Evolutionary conservation across 2,888 invertebrate species (phyloP), one percentile per base, ranked within the genome.

Genomic region (Megaustenia siamemsis): DNA sequence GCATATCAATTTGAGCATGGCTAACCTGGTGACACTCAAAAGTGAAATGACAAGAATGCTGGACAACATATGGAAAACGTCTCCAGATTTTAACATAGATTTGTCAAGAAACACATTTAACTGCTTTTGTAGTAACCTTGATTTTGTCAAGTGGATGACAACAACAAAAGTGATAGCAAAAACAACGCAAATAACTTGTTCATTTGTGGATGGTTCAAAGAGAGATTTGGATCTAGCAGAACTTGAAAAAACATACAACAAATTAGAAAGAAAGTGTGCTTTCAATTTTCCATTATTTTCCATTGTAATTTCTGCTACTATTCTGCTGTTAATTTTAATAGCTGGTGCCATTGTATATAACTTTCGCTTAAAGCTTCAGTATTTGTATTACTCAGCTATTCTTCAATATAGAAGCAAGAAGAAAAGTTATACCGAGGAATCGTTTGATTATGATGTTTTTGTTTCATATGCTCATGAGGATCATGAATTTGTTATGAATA

Each of bases 401-500:
- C 78, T 83, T 21, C 45, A 75, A 35, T 66, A 68, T 21, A 53
- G 38, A 35, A 53, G 18, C 3, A n/a, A 76, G 28, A 73, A 35
- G 5, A 24, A 53, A 8, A 28, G 32, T 10, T 5, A 18, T 8
- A 15, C 15, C 0, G 5, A 76, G 1, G 28, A 76, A 8, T 35
- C 28, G n/a, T 86, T 77, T 49, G 49, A 82, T 21, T 84, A 40
- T 60, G 86, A 86, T 69, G 84, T 76, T 0, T 86, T 86, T 35
- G 76, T 86, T 32, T 86, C 79, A 8, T 86, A 80, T 40, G 86
- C 83, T 5, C 32, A 66, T 6, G 82, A 82, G 35, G 86, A 86
- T 40, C n/a, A 77, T 21, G 35, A 32, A 8, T 84, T 86, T 60
- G 78, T 86, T 1, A 38, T 63, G 35, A 45, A 80, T n/a, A 43